phyloP scores from a whole-genome alignment of 2,797 vertebrate species.

The Taenioides sp. region DNA sequence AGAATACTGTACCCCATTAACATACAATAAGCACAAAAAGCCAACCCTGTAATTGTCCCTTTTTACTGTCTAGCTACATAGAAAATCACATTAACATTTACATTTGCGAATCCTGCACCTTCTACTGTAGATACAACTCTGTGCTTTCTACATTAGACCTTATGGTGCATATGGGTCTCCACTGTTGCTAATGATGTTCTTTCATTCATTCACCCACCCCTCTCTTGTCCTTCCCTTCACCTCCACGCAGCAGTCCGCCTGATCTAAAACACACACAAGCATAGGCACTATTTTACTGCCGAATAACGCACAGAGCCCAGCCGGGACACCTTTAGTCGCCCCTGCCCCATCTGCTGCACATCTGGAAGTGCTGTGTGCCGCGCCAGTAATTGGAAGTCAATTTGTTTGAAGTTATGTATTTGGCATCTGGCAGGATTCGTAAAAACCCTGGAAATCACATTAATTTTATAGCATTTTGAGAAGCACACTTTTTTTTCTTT shows the following conservation, averaged over 20 bases:
- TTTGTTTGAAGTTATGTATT: constrained; percentile 88
- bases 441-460: constrained; percentile 83
- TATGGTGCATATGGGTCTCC: constrained; percentile 57
- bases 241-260: constrained; percentile 69
- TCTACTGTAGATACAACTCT: constrained; percentile 52
- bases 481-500: constrained; percentile 46
- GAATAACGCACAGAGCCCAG: constrained; percentile 66
- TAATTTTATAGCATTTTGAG: constrained; percentile 77
- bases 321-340: constrained; percentile 76
- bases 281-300: constrained; percentile 67
- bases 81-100: constrained; percentile 75
- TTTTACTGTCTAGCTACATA: constrained; percentile 68
- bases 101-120: constrained; percentile 66
- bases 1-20: constrained; percentile 66
- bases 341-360: constrained; percentile 81
- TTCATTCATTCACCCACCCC: constrained; percentile 42
- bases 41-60: constrained; percentile 67
- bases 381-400: constrained; percentile 85
- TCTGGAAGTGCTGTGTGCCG: constrained; percentile 79
- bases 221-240: constrained; percentile 77
- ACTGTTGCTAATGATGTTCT: constrained; percentile 73
- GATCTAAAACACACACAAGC: constrained; percentile 77
- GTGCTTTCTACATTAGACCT: constrained; percentile 65
- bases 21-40: constrained; percentile 60
- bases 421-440: constrained; percentile 83